Evolutionary conservation across 2,888 invertebrate genomes (phyloP).

Genomic region (Byasa hedistus): DNA sequence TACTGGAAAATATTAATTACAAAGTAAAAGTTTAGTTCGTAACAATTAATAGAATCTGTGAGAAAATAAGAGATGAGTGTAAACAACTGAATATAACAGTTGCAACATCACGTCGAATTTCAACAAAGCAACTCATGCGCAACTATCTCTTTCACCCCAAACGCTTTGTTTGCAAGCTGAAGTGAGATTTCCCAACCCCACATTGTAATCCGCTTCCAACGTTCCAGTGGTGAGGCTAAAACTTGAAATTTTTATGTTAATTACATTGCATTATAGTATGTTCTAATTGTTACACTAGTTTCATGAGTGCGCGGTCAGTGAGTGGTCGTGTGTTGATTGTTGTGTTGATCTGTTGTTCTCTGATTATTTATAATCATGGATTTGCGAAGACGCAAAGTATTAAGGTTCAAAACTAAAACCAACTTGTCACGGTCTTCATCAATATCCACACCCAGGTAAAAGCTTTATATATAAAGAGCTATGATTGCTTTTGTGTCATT

Average conservation of each 20-base stretch:
- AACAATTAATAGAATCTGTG: constrained; percentile 18
- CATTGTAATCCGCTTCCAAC: constrained; percentile 64
- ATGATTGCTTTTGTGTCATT: too few relatives aligned
- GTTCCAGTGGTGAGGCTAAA: constrained; percentile 66
- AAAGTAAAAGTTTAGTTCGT: constrained; percentile 26
- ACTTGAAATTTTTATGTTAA: constrained; percentile 78
- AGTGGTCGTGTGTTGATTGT: constrained; percentile 62
- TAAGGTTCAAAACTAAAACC: constrained; percentile 55
- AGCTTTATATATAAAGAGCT: neutral
- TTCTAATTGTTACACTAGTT: constrained; percentile 71
- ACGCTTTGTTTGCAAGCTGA: constrained; percentile 45
- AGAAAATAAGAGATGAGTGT: constrained; percentile 25
- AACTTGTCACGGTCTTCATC: constrained; percentile 62
- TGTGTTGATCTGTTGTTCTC: constrained; percentile 28
- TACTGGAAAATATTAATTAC: neutral
- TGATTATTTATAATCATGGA: constrained; percentile 55
- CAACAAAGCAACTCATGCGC: constrained; percentile 48
- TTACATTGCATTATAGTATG: constrained; percentile 66
- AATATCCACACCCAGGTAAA: constrained; percentile 68
- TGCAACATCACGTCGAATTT: constrained; percentile 54
- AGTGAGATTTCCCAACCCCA: constrained; percentile 53
- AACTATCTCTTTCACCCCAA: constrained; percentile 52
- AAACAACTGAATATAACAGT: constrained; percentile 37
- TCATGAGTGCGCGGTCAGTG: constrained; percentile 56
- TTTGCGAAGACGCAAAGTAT: constrained; percentile 61